These are phyloP conservation scores for Meandrusa payeni DNA, from an alignment of 2,888 invertebrate genomes.

Conservation along the genomic window DNA sequence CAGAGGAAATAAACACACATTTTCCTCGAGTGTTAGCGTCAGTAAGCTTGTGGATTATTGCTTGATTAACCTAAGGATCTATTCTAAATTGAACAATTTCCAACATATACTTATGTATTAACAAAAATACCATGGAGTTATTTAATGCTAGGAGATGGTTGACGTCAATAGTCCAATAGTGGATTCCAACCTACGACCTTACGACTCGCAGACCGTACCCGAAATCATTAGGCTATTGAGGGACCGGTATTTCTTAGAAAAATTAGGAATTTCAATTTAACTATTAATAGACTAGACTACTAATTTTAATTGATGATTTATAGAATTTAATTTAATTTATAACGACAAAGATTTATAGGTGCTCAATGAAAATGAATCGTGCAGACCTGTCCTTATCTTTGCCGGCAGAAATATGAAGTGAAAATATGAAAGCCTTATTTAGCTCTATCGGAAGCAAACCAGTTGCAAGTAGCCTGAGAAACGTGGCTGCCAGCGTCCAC, in stretches of 20 bases:
- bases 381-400: constrained; percentile 33
- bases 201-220: too few species aligned
- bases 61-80: constrained; percentile 7
- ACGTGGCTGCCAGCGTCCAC: constrained; percentile 43
- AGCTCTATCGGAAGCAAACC: constrained; percentile 66
- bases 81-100: constrained; percentile 27
- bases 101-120: too few species aligned
- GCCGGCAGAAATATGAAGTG: constrained; percentile 57
- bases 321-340: constrained; percentile 12
- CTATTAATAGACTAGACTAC: too few species aligned
- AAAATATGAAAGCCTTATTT: constrained; percentile 69
- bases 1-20: constrained; percentile 43
- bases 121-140: too few species aligned
- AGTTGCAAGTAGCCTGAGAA: constrained; percentile 72
- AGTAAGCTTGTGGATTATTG: constrained; percentile 23
- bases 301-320: constrained; percentile 2
- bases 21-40: constrained; percentile 47
- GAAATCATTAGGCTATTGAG: too few species aligned
- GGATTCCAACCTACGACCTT: too few species aligned
- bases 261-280: too few species aligned
- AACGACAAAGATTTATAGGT: constrained; percentile 25
- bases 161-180: too few species aligned
- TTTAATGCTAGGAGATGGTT: too few species aligned
- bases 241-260: too few species aligned
- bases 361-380: constrained; percentile 49